A percentile compares a stretch with the other conserved stretches of the same genome.
Conservation (phyloP, 2,113 vertebrate genomes). For the Urocitellus parryii region DNA sequence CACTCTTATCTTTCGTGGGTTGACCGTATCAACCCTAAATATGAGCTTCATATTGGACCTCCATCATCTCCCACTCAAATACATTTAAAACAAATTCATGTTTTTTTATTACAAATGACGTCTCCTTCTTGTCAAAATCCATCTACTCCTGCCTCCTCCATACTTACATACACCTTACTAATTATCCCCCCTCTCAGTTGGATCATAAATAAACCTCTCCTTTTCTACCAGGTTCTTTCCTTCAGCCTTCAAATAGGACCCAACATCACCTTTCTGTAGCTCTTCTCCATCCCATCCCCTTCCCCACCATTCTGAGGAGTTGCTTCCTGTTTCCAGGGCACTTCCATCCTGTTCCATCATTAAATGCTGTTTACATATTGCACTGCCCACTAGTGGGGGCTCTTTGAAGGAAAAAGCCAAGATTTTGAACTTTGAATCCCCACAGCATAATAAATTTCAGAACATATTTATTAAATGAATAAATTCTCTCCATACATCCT, state of each 20-base stretch:
- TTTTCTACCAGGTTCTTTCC: not conserved
- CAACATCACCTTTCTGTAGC: not conserved
- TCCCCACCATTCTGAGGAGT: not conserved
- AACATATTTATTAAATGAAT: not conserved
- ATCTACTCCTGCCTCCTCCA: not conserved
- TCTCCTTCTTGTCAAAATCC: not conserved
- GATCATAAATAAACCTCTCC: not conserved
- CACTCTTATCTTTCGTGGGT: not conserved
- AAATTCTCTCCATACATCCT: not conserved
- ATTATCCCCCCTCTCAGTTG: not conserved
- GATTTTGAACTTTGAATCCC: not conserved
- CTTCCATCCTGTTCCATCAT: accelerated
- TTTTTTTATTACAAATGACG: not conserved
- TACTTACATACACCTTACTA: not conserved
- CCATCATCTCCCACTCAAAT: not conserved
- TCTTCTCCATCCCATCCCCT: no score
- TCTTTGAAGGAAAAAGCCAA: not conserved
- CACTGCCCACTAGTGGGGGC: not conserved
- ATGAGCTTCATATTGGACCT: not conserved
- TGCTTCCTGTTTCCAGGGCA: not conserved
- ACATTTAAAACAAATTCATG: not conserved
- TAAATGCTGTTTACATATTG: not conserved
- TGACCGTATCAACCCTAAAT: not conserved
- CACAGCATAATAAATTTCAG: not conserved
- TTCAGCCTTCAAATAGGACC: not conserved